Base-by-base conservation (phyloP, 1,140 invertebrate genomes). In the Bradysia coprophila region DNA sequence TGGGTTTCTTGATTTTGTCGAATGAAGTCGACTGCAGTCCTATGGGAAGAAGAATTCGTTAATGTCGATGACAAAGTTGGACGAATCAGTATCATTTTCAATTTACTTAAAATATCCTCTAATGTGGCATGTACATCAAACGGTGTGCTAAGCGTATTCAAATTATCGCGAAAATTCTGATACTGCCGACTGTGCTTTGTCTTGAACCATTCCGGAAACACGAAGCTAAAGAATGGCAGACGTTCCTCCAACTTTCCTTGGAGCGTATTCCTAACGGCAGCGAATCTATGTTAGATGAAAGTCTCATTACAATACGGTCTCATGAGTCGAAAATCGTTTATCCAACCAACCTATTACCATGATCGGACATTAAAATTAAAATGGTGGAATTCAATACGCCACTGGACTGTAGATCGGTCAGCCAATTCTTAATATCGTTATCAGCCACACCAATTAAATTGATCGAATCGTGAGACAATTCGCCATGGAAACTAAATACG, bases 221-320 rank as follows among this genome's bases (percentile, higher is more conserved):
- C 63, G 41, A 91, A 74, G 0, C 78, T 76, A 57, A 93, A 86
- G 47, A 88, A 80, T 0, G 89, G 88, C 21, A 92, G 49, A 5
- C 89, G 68, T 52, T 94, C 89, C 56, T 94, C 89, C 46, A 86
- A 72, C 61, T 90, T 89, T 1, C 87, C 88, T 59, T 91, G 86
- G 9, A 88, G 63, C 0, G 86, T 90, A 48, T 83, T 75, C 1
- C 89, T 71, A 8, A 92, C 76, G 38, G 76, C 68, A 1, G 81
- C 73, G 61, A 88, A 90, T 51, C 83, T 81, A 45, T n/a, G n/a
- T n/a, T n/a, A n/a, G n/a, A n/a, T n/a, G n/a, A n/a, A n/a, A n/a
- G n/a, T 18, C 61, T 16, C 21, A 41, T 13, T 39, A 42, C 19
- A 38, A 42, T 4, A 42, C 16, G 5, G 5, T 5, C 28, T 21